Evolutionary conservation across 2,888 invertebrate species (phyloP), one percentile per base, ranked within the genome.

Genomic region (Andricus curvator): DNA sequence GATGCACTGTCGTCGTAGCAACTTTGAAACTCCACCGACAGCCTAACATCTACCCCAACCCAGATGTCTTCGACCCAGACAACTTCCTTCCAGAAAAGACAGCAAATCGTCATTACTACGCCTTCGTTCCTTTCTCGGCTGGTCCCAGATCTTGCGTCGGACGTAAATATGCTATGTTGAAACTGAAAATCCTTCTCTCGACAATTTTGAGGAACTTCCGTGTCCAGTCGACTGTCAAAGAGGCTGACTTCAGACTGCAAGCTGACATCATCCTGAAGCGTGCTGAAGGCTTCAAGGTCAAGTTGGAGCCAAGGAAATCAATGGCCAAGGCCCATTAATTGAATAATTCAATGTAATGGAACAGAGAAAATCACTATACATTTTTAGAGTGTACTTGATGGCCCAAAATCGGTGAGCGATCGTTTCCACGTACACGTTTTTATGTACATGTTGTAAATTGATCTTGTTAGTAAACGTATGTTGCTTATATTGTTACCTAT

Each of bases 81-180:
- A 96, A 97, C 90, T 97, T 97, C 94, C 92, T 97, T 51, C 96
- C 97, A 0, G 96, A 97, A 89, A 95, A 95, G 79, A 95, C 95
- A 33, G 95, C 95, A 48, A 95, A 95, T 85, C 94, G 97, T 77
- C 97, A 97, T 87, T 97, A 96, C 90, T 97, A 97, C 90, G 95
- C 96, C 82, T 97, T 95, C 89, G 95, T 97, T 78, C 97, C 97
- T 0, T 97, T 97, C 93, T 96, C 96, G 82, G 97, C 97, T 70
- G 97, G 97, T 41, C 96, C 97, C 1, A 94, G 97, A 84, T 96
- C 96, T 87, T 97, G 97, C 90, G 96, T 96, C 33, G 96, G 96
- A 76, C 95, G 96, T 64, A 96, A 96, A 93, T 96, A 96, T 91
- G 96, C 96, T n/a, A 95, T 96, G 94, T 91, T 96, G 79, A 96